Evolutionary conservation across 2,888 invertebrate genomes (phyloP).

Genomic region (Pilophorus perplexus): DNA sequence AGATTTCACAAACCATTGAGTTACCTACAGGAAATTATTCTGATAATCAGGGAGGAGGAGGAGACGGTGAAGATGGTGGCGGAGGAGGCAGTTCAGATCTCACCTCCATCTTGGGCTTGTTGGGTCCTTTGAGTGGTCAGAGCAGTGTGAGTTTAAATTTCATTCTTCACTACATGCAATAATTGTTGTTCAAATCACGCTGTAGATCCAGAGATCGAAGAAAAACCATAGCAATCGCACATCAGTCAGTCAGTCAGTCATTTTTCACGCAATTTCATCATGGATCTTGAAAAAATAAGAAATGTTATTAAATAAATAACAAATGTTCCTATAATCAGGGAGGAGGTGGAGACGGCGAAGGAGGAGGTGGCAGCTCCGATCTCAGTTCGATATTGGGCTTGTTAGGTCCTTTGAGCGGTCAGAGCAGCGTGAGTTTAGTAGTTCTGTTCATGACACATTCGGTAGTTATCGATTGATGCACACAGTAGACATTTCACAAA

Average conservation of each 20-base stretch:
- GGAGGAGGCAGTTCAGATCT: conserved; percentile 47
- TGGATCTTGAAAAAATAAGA: no score
- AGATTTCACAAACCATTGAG: no score
- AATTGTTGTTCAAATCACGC: no score
- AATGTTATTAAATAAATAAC: no score
- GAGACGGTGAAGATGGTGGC: conserved; percentile 43
- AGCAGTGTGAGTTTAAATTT: conserved; percentile 45
- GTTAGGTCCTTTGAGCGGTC: conserved; percentile 23
- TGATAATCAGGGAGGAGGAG: conserved; percentile 44
- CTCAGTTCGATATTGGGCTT: conserved; percentile 24
- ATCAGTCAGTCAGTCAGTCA: background rate
- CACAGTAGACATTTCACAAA: no score
- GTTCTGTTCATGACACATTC: background rate
- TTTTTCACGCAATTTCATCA: no score
- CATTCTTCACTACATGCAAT: background rate
- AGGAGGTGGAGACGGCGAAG: conserved; percentile 30
- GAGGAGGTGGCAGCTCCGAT: conserved; percentile 34
- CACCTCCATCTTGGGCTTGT: conserved; percentile 39
- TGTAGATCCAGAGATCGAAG: no score
- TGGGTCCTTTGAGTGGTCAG: conserved; percentile 41
- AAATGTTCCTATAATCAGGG: background rate
- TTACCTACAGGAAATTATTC: no score
- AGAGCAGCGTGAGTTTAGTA: conserved; percentile 33
- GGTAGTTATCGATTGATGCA: no score
- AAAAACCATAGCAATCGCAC: background rate